Conservation (phyloP, 2,113 vertebrate genomes). For the Cariama cristata region DNA sequence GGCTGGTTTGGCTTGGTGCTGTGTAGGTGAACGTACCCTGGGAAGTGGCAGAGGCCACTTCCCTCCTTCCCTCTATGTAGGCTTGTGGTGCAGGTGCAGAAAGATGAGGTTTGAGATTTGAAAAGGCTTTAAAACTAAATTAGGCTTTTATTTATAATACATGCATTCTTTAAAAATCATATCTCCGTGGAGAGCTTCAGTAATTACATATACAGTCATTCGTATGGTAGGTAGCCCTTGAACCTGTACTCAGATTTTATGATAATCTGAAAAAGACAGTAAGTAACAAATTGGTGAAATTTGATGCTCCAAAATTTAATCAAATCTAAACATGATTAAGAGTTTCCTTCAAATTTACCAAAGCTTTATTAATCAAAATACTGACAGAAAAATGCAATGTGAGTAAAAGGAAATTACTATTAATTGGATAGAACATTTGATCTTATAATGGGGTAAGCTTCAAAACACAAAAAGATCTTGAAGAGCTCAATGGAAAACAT, state of each 20-base stretch:
- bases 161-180: background rate
- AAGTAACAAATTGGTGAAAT: background rate
- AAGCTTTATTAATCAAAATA: background rate
- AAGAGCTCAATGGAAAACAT: constrained; percentile 26
- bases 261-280: background rate
- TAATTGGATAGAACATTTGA: background rate
- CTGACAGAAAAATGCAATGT: background rate
- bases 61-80: background rate
- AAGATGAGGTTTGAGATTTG: background rate
- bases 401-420: background rate
- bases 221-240: background rate
- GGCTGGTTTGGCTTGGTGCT: background rate
- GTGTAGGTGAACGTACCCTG: background rate
- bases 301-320: background rate
- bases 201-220: background rate
- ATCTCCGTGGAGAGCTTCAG: background rate
- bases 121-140: background rate
- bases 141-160: background rate
- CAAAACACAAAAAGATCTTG: background rate
- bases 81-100: background rate
- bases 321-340: background rate
- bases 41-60: background rate
- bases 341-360: background rate
- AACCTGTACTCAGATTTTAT: background rate
- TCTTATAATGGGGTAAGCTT: background rate